Evolutionary conservation across 2,113 vertebrate genomes (phyloP).

Genomic region (Trochalopteron elliotii): DNA sequence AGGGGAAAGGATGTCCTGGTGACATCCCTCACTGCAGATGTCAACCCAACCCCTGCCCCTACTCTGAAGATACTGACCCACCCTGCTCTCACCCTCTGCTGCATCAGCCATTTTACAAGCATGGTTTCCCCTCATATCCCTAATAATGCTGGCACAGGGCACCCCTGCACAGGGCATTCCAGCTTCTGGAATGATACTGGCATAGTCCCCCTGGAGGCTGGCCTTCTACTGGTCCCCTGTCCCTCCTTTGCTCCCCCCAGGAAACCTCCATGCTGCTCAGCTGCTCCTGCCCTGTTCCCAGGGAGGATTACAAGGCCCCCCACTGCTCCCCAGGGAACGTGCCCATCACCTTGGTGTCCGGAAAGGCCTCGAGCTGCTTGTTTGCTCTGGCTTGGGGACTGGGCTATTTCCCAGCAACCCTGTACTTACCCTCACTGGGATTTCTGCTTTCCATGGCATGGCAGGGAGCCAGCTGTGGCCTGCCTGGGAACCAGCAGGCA

Average conservation of each 20-base stretch:
- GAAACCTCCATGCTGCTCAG: background rate
- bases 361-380: background rate
- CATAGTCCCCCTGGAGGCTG: background rate
- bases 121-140: background rate
- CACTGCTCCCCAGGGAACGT: background rate
- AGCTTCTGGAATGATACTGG: background rate
- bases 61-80: accelerated
- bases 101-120: background rate
- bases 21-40: background rate
- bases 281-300: background rate
- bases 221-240: too few species aligned
- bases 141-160: background rate
- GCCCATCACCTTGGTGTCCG: background rate
- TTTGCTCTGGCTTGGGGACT: background rate
- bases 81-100: background rate
- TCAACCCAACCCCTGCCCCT: background rate
- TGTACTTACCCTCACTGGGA: background rate
- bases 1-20: background rate
- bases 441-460: background rate
- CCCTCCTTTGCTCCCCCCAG: background rate
- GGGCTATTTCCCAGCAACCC: background rate
- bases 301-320: accelerated
- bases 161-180: too few species aligned
- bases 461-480: background rate
- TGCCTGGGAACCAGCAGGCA: background rate